Conservation (phyloP, 2,888 invertebrate species). For the Limnephilus auricula region DNA sequence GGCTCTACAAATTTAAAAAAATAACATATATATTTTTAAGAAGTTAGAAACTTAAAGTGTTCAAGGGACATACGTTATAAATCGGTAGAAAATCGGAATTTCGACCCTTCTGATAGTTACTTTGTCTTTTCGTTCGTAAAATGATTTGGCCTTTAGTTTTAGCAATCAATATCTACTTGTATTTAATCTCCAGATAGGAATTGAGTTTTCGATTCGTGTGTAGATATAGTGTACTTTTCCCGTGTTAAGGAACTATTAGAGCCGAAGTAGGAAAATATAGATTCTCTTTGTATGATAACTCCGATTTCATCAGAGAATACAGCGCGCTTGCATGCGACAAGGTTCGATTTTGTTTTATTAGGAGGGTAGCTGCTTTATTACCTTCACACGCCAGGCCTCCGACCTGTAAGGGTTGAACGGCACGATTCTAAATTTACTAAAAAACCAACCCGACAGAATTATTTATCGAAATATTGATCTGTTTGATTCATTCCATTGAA, state of each 20-base stretch:
- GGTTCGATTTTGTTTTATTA: conserved; percentile 24
- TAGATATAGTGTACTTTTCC: neutral
- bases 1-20: no score
- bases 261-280: conserved; percentile 7
- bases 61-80: no score
- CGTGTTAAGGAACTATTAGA: conserved; percentile 31
- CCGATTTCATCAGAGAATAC: conserved; percentile 33
- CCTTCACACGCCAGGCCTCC: neutral
- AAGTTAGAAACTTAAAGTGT: no score
- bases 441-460: neutral
- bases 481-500: no score
- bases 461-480: neutral
- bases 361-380: conserved; percentile 5
- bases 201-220: neutral
- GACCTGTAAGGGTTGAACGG: neutral
- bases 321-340: conserved; percentile 7
- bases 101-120: neutral
- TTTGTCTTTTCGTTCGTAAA: neutral
- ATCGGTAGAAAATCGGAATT: no score
- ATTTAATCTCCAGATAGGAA: neutral
- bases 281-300: conserved; percentile 18
- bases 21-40: no score
- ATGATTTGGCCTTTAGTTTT: neutral
- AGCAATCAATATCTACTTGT: neutral
- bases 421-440: neutral